Evolutionary conservation across 2,888 invertebrate genomes (phyloP).

Genomic region (Eristalis tenax): DNA sequence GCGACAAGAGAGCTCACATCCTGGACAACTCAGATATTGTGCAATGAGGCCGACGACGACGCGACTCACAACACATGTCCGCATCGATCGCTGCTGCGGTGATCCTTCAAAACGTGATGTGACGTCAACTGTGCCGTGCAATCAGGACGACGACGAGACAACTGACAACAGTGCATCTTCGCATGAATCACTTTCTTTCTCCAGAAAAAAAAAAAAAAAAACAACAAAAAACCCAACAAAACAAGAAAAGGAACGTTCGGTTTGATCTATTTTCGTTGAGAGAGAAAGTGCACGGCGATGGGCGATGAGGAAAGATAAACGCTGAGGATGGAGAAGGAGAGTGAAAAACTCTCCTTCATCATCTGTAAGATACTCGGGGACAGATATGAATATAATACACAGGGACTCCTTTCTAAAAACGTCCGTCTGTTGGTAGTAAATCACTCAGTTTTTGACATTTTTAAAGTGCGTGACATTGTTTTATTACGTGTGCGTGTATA

Average conservation of each 20-base stretch:
- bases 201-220: background rate
- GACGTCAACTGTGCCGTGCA: constrained; percentile 48
- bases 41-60: constrained; percentile 13
- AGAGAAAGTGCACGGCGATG: constrained; percentile 63
- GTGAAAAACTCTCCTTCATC: constrained; percentile 47
- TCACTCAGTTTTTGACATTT: constrained; percentile 81
- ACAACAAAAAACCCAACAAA: background rate
- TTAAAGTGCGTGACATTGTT: constrained; percentile 82
- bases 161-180: constrained; percentile 11
- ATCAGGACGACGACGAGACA: constrained; percentile 27
- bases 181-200: constrained; percentile 12
- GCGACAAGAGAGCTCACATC: constrained; percentile 12
- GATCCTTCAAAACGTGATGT: constrained; percentile 67
- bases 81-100: constrained; percentile 30
- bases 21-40: constrained; percentile 27
- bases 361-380: constrained; percentile 63
- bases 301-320: constrained; percentile 9
- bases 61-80: constrained; percentile 49
- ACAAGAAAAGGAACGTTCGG: background rate
- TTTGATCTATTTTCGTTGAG: constrained; percentile 66
- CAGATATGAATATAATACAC: constrained; percentile 71
- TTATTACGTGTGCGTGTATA: constrained; percentile 77
- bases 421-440: constrained; percentile 78
- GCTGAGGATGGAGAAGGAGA: constrained; percentile 19
- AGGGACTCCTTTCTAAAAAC: constrained; percentile 70